Base-by-base conservation (phyloP, 2,888 invertebrate species). In the Diadegma fenestrale region DNA sequence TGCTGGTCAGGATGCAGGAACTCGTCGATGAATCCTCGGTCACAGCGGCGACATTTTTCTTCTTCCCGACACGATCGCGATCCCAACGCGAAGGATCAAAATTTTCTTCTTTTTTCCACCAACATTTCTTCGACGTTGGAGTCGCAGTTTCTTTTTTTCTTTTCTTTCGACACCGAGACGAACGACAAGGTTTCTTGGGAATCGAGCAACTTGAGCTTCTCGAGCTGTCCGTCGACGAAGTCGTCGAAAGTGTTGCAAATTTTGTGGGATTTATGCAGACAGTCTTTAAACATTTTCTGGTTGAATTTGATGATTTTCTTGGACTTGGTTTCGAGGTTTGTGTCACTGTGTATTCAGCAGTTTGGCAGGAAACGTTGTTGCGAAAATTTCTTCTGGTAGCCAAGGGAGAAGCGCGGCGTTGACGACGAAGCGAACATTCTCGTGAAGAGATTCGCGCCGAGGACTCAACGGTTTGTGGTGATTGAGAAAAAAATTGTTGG, bases 401-500 rank as follows among this genome's bases (percentile, higher is more conserved):
- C 14, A 43, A 43, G 10, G 48, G 30, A 4, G 33, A 76, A n/a
- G 77, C 1, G 37, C 41, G 63, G 30, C 45, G 33, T 22, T 66
- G 71, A 69, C 41, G 8, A 51, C 48, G 14, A 51, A n/a, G 61
- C 6, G 30, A 14, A 51, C 26, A 8, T 69, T 51, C 17, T 26
- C 37, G 69, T 1, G 30, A 22, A n/a, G 75, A 22, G 7, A n/a
- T 19, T 17, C n/a, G 14, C n/a, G 14, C 19, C 12, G 80, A 45
- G 19, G 69, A 75, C 17, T 73, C 10, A 17, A 73, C 61, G 17
- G 43, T 80, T 10, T 3, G 41, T 45, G 76, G 69, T 14, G 76
- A 71, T 33, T 79, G 80, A 37, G 80, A 41, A 54, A 80, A 80
- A 22, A 84, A 69, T 26, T 76, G 54, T 19, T 80, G 76, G 12